These are phyloP conservation scores for Tenebrio molitor DNA, from an alignment of 1,140 invertebrate species.

Conservation along the genomic window DNA sequence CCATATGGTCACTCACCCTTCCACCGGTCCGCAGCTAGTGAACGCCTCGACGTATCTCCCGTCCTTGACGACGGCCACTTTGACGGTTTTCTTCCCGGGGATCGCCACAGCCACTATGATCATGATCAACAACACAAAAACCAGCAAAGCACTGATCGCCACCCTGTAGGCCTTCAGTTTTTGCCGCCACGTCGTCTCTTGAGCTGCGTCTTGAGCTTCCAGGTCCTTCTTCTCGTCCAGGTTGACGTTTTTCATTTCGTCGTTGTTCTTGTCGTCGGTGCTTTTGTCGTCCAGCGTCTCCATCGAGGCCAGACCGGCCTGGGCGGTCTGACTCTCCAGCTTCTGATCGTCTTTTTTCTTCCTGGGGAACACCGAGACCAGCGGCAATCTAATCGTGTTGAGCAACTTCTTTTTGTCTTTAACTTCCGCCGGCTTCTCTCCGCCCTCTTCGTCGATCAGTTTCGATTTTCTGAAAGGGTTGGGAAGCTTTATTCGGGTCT, in stretches of 20 bases:
- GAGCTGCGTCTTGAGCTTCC: constrained; percentile 61
- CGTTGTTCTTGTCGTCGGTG: constrained; percentile 67
- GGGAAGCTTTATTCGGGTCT: constrained; percentile 63
- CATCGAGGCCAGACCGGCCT: constrained; percentile 81
- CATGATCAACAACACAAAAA: constrained; percentile 75
- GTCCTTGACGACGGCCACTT: constrained; percentile 71
- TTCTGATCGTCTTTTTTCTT: constrained; percentile 62
- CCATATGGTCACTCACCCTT: constrained; percentile 81
- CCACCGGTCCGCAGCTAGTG: constrained; percentile 83
- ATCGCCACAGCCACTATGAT: constrained; percentile 76
- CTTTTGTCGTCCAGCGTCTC: constrained; percentile 79
- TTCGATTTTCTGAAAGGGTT: constrained; percentile 66
- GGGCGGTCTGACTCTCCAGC: constrained; percentile 64
- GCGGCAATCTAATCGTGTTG: constrained; percentile 75
- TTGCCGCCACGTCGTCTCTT: constrained; percentile 57
- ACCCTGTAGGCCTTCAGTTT: constrained; percentile 59
- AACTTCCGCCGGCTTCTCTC: constrained; percentile 56
- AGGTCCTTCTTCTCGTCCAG: constrained; percentile 66
- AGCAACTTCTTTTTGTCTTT: constrained; percentile 69
- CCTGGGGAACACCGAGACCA: constrained; percentile 73
- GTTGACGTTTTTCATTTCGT: constrained; percentile 79
- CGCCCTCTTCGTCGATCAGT: constrained; percentile 57
- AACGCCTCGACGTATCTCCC: constrained; percentile 80
- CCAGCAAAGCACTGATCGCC: constrained; percentile 65
- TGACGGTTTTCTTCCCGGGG: constrained; percentile 67